Evolutionary conservation across 2,888 invertebrate species (phyloP), one percentile per base, ranked within the genome.

Genomic region (Aphodius sticticus): DNA sequence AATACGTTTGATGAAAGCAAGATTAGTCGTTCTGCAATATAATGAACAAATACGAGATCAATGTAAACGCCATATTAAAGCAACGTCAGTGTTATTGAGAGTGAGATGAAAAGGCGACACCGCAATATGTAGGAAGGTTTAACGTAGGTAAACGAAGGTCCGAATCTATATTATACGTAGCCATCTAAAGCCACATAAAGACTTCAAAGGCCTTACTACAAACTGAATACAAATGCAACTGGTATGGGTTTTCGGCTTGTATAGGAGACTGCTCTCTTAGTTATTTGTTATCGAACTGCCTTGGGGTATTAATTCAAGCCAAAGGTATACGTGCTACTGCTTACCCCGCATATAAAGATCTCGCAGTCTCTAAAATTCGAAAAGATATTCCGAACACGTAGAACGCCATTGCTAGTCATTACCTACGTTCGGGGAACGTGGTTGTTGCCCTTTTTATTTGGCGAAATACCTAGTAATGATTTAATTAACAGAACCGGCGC

Each of bases 141-240:
- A 53, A 7, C 53, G 7, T 53, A 53, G 53, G 53, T 53, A 53
- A 53, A 53, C 53, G 12, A 12, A 53, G 53, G 53, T 53, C 53
- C 53, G 53, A 9, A 53, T 53, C 53, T 53, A 53, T 53, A 53
- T 53, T 53, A 9, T 53, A 5, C 9, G 3, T 9, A 9, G 12
- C 1, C 53, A 5, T 9, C 53, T 53, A 53, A 53, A 12, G 9
- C 53, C 53, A 12, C 4, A 53, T 53, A 53, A 53, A 7, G 53
- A 53, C 53, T 1, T 53, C 53, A 53, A 53, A 53, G 53, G 12
- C 53, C 53, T 12, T 1, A 12, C 53, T 53, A 53, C 53, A 53
- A 53, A 53, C 53, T 53, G 53, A 53, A 53, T 53, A 53, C 53
- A 53, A 53, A 53, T 53, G 53, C 53, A 53, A 53, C 53, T 53